Percentiles rank a stretch among this genome's conserved stretches.
phyloP scores from a whole-genome alignment of 2,888 invertebrate species.

The Physocephala rufipes region DNA sequence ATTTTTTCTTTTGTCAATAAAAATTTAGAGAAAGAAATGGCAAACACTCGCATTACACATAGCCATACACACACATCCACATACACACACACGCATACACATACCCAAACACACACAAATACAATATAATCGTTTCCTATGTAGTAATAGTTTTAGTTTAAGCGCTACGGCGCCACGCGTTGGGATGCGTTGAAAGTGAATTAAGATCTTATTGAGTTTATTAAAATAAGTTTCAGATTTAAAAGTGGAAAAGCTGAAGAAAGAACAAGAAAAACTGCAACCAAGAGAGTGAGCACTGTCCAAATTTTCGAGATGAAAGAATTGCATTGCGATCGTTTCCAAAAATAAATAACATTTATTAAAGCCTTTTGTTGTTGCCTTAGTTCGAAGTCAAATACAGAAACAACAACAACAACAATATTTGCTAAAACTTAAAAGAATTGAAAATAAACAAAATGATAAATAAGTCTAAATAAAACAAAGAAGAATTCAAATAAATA shows the following conservation, averaged over 20 bases:
- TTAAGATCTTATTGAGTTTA: conserved; percentile 4
- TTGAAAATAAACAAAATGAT: not conserved
- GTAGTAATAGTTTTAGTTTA: conserved; percentile 16
- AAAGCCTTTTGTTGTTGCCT: no score
- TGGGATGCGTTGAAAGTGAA: conserved; percentile 5
- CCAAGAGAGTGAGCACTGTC: conserved; percentile 25
- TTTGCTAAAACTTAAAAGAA: not conserved
- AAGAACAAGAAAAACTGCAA: conserved; percentile 14
- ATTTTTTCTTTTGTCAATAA: conserved; percentile 18
- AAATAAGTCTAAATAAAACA: not conserved
- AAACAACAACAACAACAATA: not conserved
- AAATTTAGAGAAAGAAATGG: conserved; percentile 1
- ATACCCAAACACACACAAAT: conserved; percentile 17
- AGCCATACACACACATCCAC: conserved; percentile 12
- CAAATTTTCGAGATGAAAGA: conserved; percentile 23
- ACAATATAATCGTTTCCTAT: conserved; percentile 29
- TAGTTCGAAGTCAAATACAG: no score
- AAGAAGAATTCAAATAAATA: not conserved
- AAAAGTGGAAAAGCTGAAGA: not conserved
- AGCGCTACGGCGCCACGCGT: conserved; percentile 1
- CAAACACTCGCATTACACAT: conserved; percentile 23
- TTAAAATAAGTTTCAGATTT: not conserved
- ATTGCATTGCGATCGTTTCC: no score
- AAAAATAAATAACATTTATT: no score
- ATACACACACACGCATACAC: conserved; percentile 24